Percentiles rank a stretch among this genome's conserved stretches.
These are phyloP conservation scores for Biston betularia DNA, from an alignment of 2,888 invertebrate genomes.

Conservation along the genomic window DNA sequence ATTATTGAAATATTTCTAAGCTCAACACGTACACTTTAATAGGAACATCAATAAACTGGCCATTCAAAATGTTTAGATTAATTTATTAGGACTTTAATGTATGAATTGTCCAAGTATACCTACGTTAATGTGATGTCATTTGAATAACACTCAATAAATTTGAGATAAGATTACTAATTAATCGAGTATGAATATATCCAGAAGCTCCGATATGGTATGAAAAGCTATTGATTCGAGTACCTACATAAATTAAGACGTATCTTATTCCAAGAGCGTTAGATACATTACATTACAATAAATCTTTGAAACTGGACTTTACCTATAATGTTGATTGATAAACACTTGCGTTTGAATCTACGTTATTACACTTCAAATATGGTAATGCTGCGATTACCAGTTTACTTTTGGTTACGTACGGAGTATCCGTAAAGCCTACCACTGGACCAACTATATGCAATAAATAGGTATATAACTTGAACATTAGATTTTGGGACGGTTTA, in stretches of 20 bases:
- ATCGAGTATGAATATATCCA: slow-evolving; percentile 9
- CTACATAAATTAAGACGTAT: neutral
- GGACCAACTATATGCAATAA: too few relatives aligned
- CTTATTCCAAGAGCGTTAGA: neutral
- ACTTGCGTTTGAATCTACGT: neutral
- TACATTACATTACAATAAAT: neutral
- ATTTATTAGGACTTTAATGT: slow-evolving; percentile 42
- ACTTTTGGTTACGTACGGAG: too few relatives aligned
- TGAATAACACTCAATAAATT: slow-evolving; percentile 21
- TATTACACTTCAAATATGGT: too few relatives aligned
- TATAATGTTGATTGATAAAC: neutral
- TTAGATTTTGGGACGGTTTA: too few relatives aligned
- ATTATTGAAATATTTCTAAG: slow-evolving; percentile 46
- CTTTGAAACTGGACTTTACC: neutral
- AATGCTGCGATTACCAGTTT: neutral
- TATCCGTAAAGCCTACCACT: too few relatives aligned
- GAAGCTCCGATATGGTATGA: neutral
- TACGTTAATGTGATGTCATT: slow-evolving; percentile 30
- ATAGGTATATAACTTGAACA: too few relatives aligned
- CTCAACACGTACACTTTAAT: slow-evolving; percentile 47
- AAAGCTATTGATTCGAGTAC: neutral
- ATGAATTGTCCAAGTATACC: slow-evolving; percentile 21
- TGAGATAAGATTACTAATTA: slow-evolving; percentile 23
- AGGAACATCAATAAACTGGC: slow-evolving; percentile 41
- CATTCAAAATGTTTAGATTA: slow-evolving; percentile 42